Percentiles rank a stretch among this genome's conserved stretches.
Conservation (phyloP, 1,140 invertebrate species). For the Parapsyche elsis region DNA sequence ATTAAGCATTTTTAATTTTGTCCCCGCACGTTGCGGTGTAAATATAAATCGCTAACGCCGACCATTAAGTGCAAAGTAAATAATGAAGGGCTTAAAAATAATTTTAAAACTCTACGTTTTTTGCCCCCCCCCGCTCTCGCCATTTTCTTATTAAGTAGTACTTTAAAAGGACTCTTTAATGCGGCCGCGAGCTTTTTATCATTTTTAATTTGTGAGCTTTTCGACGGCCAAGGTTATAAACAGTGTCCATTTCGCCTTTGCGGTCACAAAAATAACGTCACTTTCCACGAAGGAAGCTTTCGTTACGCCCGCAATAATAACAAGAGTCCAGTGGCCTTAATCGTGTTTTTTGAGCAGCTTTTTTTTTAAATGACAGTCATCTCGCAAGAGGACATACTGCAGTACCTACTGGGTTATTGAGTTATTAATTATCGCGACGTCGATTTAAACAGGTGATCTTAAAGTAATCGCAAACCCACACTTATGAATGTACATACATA, state of each 20-base stretch:
- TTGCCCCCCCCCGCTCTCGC: not conserved
- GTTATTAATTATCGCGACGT: no score
- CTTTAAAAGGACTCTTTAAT: constrained; percentile 14
- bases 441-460: no score
- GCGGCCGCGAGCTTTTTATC: not conserved
- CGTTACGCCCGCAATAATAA: no score
- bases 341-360: no score
- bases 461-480: no score
- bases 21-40: not conserved
- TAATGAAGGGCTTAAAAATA: constrained; percentile 26
- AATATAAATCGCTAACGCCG: constrained; percentile 5
- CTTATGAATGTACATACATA: no score
- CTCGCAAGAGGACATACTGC: no score
- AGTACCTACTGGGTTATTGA: no score
- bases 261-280: constrained; percentile 5
- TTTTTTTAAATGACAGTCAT: no score
- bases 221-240: no score
- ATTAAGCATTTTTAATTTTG: constrained; percentile 27
- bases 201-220: constrained; percentile 14
- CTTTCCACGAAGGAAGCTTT: not conserved
- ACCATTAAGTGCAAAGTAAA: constrained; percentile 24
- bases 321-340: no score
- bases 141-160: not conserved
- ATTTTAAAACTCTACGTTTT: not conserved
- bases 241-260: no score